Conservation (phyloP, 2,797 vertebrate genomes). For the Decapterus maruadsi region DNA sequence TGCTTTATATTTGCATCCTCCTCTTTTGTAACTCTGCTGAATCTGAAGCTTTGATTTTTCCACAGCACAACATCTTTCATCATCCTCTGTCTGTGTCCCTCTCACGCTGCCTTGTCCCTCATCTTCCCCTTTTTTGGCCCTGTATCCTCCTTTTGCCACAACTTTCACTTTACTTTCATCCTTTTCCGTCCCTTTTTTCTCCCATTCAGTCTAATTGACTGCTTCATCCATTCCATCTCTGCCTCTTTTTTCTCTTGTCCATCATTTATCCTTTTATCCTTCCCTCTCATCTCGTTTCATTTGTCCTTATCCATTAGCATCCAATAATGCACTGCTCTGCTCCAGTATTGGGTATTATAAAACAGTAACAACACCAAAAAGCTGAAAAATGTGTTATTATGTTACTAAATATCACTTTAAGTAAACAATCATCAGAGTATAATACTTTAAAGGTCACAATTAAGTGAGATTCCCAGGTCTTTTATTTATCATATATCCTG, state of each 20-base stretch:
- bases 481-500: too few relatives aligned
- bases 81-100: background rate
- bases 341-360: background rate
- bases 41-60: slow-evolving; percentile 31
- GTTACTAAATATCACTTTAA: background rate
- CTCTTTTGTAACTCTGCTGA: background rate
- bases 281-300: slow-evolving; percentile 31
- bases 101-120: background rate
- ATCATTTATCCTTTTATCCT: slow-evolving; percentile 48
- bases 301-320: slow-evolving; percentile 25
- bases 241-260: slow-evolving; percentile 20
- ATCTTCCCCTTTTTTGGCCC: background rate
- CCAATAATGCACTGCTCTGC: background rate
- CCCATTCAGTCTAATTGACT: slow-evolving; percentile 19
- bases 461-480: too few relatives aligned
- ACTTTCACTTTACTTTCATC: slow-evolving; percentile 59
- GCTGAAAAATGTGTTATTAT: background rate
- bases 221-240: slow-evolving; percentile 14
- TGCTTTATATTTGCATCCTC: background rate
- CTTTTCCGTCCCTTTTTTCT: slow-evolving; percentile 20
- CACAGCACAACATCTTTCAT: too few relatives aligned
- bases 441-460: background rate
- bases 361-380: background rate
- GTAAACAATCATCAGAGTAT: background rate
- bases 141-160: slow-evolving; percentile 1